phyloP scores from a whole-genome alignment of 2,888 invertebrate species.

The Athalia rosae region DNA sequence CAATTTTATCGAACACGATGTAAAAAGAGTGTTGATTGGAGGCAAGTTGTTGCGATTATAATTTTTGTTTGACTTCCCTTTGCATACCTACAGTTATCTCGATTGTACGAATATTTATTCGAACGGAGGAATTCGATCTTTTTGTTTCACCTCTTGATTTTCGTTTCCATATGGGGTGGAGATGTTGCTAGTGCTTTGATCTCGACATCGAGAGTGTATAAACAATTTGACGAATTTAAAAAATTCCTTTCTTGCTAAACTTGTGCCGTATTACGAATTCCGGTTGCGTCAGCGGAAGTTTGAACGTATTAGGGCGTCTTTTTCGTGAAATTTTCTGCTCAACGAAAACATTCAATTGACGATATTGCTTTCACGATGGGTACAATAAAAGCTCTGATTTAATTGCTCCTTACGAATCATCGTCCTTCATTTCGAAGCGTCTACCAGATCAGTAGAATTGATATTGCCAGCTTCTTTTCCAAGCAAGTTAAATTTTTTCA shows the following conservation, averaged over 20 bases:
- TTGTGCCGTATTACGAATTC: neutral
- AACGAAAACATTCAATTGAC: conserved; percentile 1
- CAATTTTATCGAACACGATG: too few relatives aligned
- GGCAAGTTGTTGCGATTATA: too few relatives aligned
- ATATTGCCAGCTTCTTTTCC: neutral
- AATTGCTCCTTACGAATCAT: neutral
- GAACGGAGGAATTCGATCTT: neutral
- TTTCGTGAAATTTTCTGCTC: neutral
- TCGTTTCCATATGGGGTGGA: neutral
- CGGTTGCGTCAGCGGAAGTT: neutral
- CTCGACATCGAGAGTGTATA: neutral
- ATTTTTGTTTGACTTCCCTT: too few relatives aligned
- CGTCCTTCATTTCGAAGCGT: neutral
- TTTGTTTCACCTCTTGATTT: neutral
- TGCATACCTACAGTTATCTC: too few relatives aligned
- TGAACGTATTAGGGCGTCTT: neutral
- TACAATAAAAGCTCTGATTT: neutral
- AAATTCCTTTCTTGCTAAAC: neutral
- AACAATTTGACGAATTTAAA: neutral
- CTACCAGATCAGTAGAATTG: neutral
- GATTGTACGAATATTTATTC: neutral
- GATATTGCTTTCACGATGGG: neutral
- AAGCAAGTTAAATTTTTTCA: neutral
- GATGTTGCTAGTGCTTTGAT: conserved; percentile 12
- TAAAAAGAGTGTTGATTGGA: too few relatives aligned